These are phyloP conservation scores for Tupiocoris notatus DNA, from an alignment of 2,888 invertebrate species.

Conservation along the genomic window DNA sequence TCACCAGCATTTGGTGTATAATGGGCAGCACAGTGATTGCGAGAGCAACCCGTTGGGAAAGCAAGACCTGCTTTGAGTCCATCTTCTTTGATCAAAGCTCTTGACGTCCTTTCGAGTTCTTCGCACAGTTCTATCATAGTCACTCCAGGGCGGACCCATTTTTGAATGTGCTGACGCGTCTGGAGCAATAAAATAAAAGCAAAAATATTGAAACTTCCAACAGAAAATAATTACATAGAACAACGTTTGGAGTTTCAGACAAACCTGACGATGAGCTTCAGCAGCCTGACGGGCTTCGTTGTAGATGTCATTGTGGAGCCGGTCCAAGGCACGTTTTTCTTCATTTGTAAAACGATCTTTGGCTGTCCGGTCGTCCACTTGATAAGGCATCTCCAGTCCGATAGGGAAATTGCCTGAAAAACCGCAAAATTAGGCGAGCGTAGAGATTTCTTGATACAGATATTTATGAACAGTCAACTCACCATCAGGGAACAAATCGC, in stretches of 20 bases:
- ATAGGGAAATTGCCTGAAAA: constrained; percentile 70
- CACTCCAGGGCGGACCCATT: constrained; percentile 97
- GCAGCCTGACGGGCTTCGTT: constrained; percentile 94
- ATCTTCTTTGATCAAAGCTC: constrained; percentile 89
- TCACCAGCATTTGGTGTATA: constrained; percentile 99
- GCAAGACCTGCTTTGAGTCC: constrained; percentile 85
- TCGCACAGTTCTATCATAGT: constrained; percentile 99
- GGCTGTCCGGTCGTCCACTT: constrained; percentile 78
- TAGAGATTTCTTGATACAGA: too few species aligned
- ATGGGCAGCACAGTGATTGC: constrained; percentile 98
- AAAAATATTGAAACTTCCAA: neutral
- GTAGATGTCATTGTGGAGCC: constrained; percentile 88
- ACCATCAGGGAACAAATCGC: constrained; percentile 80
- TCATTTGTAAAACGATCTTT: constrained; percentile 81
- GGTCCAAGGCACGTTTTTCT: constrained; percentile 86
- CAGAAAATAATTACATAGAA: too few species aligned
- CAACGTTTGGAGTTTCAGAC: too few species aligned
- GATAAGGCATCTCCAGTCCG: constrained; percentile 87
- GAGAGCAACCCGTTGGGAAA: constrained; percentile 95
- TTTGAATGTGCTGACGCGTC: constrained; percentile 87
- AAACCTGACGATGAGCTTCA: constrained; percentile 92
- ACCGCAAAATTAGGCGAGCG: constrained; percentile 69
- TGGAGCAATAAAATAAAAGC: constrained; percentile 54
- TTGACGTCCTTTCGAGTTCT: constrained; percentile 87
- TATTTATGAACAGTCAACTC: constrained; percentile 50